phyloP scores from a whole-genome alignment of 1,140 invertebrate species.

The Heterodera carotae region DNA sequence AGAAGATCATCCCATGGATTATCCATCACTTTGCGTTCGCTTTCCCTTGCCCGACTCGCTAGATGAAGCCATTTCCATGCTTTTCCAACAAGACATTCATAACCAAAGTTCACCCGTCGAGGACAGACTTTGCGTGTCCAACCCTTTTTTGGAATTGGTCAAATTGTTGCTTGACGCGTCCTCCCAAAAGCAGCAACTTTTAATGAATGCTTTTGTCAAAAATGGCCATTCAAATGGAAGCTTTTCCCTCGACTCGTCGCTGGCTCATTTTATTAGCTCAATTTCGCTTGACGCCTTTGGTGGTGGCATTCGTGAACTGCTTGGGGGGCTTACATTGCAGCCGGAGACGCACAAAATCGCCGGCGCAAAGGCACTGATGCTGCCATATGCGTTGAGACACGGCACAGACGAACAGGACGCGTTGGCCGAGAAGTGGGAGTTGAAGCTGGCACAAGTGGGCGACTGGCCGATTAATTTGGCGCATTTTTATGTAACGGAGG shows the following conservation, averaged over 20 bases:
- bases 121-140: slow-evolving; percentile 60
- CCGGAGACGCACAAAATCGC: slow-evolving; percentile 51
- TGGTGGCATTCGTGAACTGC: slow-evolving; percentile 20
- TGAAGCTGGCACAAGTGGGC: slow-evolving; percentile 38
- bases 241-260: slow-evolving; percentile 38
- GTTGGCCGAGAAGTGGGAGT: slow-evolving; percentile 63
- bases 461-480: background rate
- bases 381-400: slow-evolving; percentile 61
- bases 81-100: slow-evolving; percentile 42
- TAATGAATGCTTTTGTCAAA: background rate
- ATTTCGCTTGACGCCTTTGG: background rate
- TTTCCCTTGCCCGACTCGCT: slow-evolving; percentile 62
- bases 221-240: slow-evolving; percentile 41
- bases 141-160: slow-evolving; percentile 62
- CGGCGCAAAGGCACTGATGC: slow-evolving; percentile 62
- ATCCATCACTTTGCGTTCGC: slow-evolving; percentile 64
- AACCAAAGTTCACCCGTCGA: slow-evolving; percentile 8
- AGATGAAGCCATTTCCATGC: slow-evolving; percentile 37
- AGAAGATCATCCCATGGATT: slow-evolving; percentile 43
- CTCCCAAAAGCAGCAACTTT: background rate
- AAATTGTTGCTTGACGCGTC: slow-evolving; percentile 50
- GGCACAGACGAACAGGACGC: slow-evolving; percentile 55
- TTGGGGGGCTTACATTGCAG: slow-evolving; percentile 57
- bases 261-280: background rate
- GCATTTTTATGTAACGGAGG: background rate